Evolutionary conservation across 2,888 invertebrate genomes (phyloP).

Genomic region (Chrysomela aeneicollis): DNA sequence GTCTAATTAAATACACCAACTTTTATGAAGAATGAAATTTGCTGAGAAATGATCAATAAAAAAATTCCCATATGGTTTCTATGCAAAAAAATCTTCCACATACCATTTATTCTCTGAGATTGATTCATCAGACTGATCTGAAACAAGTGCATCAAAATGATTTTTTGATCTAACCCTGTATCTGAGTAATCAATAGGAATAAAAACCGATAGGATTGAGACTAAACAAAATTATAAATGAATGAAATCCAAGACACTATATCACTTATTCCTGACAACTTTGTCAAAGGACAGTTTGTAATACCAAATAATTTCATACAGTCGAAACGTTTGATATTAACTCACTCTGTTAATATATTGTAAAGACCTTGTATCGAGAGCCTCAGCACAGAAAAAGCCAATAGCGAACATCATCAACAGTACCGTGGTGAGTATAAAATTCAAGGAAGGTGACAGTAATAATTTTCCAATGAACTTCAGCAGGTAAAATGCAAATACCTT

Average conservation of each 20-base stretch:
- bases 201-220: no score
- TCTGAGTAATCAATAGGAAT: no score
- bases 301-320: slow-evolving; percentile 22
- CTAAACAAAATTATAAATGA: no score
- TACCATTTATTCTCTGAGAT: no score
- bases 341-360: slow-evolving; percentile 63
- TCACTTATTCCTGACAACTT: not conserved
- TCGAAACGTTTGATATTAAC: slow-evolving; percentile 61
- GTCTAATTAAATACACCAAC: no score
- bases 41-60: no score
- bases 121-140: no score
- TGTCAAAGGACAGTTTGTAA: slow-evolving; percentile 15
- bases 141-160: no score
- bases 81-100: no score
- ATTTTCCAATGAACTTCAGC: slow-evolving; percentile 24
- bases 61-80: no score
- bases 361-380: slow-evolving; percentile 60
- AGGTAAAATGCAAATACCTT: slow-evolving; percentile 23
- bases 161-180: no score
- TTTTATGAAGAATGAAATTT: no score
- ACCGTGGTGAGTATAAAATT: slow-evolving; percentile 50
- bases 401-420: slow-evolving; percentile 41
- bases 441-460: slow-evolving; percentile 45
- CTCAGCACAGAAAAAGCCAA: slow-evolving; percentile 41
- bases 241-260: slow-evolving; percentile 12